Evolutionary conservation across 2,797 vertebrate genomes (phyloP).

Genomic region (Trichosurus vulpecula): DNA sequence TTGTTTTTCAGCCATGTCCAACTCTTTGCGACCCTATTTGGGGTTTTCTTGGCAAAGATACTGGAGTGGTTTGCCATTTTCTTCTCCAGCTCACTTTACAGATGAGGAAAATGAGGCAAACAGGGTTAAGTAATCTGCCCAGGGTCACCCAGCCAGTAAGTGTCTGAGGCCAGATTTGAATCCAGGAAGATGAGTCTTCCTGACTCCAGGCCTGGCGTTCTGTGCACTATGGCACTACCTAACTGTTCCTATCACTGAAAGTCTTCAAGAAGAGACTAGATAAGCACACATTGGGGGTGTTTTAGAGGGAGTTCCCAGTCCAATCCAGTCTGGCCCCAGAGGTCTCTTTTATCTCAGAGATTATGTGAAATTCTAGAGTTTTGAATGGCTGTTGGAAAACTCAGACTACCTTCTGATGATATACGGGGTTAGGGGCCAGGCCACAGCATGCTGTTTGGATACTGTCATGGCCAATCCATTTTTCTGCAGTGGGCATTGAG

Average conservation of each 20-base stretch:
- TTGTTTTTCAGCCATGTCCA: background rate
- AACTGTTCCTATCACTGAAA: background rate
- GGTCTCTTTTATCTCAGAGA: background rate
- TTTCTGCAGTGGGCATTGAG: background rate
- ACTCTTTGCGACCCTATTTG: background rate
- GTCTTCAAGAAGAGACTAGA: background rate
- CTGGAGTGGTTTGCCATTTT: background rate
- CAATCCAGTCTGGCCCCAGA: background rate
- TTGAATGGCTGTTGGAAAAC: background rate
- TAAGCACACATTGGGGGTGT: background rate
- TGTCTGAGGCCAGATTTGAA: background rate
- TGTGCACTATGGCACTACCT: background rate
- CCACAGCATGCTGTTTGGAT: background rate
- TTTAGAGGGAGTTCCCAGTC: background rate
- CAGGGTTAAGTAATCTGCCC: background rate
- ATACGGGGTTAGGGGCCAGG: background rate
- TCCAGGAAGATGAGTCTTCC: background rate
- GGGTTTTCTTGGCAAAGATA: background rate
- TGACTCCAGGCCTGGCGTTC: background rate
- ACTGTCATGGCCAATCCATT: background rate
- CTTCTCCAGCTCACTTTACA: background rate
- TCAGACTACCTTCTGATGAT: background rate
- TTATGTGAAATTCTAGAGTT: background rate
- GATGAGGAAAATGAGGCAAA: background rate
- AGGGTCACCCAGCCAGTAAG: background rate